Conservation (phyloP, 1,140 invertebrate genomes). For the Tyrophagus putrescentiae region DNA sequence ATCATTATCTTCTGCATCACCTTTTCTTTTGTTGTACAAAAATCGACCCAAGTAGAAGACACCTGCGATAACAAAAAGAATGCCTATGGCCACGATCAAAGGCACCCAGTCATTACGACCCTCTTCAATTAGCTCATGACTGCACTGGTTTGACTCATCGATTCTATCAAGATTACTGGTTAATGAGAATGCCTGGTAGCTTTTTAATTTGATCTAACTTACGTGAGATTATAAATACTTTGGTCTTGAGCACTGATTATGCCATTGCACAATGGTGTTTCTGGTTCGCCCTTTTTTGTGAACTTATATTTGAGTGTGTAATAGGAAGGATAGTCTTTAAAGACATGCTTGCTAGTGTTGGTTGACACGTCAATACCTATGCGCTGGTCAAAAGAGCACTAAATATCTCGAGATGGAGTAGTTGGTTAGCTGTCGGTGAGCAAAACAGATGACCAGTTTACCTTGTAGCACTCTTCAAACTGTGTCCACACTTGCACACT, state of each 20-base stretch:
- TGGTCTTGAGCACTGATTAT: conserved; percentile 8
- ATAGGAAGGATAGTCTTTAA: background rate
- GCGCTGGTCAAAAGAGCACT: background rate
- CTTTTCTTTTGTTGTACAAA: background rate
- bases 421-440: too few relatives aligned
- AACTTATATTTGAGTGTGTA: background rate
- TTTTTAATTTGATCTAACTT: too few relatives aligned
- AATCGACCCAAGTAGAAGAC: background rate
- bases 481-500: background rate
- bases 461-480: conserved; percentile 10
- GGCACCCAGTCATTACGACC: background rate
- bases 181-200: too few relatives aligned
- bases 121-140: background rate
- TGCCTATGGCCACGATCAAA: background rate
- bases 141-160: background rate
- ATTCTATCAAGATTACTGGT: too few relatives aligned
- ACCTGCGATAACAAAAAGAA: background rate
- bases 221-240: background rate
- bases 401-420: background rate
- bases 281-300: background rate
- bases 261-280: background rate
- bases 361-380: background rate
- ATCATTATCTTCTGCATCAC: background rate
- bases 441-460: background rate
- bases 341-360: background rate